Evolutionary conservation across 2,888 invertebrate genomes (phyloP).

Genomic region (Macrosoma leucophasiata): DNA sequence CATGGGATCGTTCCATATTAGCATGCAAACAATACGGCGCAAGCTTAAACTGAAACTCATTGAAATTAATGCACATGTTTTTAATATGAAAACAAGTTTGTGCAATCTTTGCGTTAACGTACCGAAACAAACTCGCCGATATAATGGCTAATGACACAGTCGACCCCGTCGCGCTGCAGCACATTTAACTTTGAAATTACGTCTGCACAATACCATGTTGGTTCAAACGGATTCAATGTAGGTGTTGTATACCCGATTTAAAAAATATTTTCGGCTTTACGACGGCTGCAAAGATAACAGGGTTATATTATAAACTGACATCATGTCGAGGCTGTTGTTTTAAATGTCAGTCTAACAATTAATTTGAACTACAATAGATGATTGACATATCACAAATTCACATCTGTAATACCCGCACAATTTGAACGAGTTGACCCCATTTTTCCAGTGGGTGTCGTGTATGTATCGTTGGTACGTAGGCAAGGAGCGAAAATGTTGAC

Average conservation of each 20-base stretch:
- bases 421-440: constrained; percentile 20
- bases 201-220: constrained; percentile 8
- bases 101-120: constrained; percentile 35
- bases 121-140: constrained; percentile 30
- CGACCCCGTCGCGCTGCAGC: constrained; percentile 14
- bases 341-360: constrained; percentile 47
- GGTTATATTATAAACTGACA: too few relatives aligned
- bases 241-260: too few relatives aligned
- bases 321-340: constrained; percentile 45
- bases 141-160: constrained; percentile 31
- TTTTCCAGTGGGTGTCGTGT: constrained; percentile 40
- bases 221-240: too few relatives aligned
- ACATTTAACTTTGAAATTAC: constrained; percentile 26
- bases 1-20: constrained; percentile 40
- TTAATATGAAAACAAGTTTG: constrained; percentile 38
- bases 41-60: constrained; percentile 37
- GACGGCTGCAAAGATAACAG: too few relatives aligned
- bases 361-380: constrained; percentile 49
- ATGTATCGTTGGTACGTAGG: constrained; percentile 23
- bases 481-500: too few relatives aligned
- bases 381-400: constrained; percentile 49
- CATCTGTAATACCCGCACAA: constrained; percentile 33
- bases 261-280: too few relatives aligned
- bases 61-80: constrained; percentile 46
- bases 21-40: constrained; percentile 43